These are phyloP conservation scores for Anguilla anguilla DNA, from an alignment of 2,797 vertebrate species.

Conservation along the genomic window DNA sequence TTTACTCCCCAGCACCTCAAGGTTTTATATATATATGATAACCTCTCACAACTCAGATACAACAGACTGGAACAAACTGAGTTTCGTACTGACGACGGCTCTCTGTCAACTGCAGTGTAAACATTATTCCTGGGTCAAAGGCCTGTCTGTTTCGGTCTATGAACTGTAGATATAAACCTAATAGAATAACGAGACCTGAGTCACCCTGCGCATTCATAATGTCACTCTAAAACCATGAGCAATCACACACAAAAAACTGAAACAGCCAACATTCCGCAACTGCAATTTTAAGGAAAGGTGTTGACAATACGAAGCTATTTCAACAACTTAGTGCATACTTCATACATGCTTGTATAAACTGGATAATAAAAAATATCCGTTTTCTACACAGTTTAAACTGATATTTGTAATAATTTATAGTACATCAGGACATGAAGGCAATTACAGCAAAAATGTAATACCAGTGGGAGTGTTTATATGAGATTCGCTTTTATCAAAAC, in stretches of 20 bases:
- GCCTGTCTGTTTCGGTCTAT: background rate
- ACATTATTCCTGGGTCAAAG: slow-evolving; percentile 15
- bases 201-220: background rate
- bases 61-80: background rate
- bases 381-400: slow-evolving; percentile 18
- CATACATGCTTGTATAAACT: background rate
- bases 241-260: background rate
- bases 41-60: background rate
- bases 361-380: background rate
- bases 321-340: background rate
- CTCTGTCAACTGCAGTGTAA: background rate
- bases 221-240: background rate
- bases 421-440: background rate
- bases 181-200: background rate
- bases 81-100: background rate
- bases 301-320: background rate
- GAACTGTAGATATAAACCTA: background rate
- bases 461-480: slow-evolving; percentile 20
- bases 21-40: background rate
- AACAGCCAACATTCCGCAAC: background rate
- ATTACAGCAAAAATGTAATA: slow-evolving; percentile 10
- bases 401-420: slow-evolving; percentile 15
- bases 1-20: background rate
- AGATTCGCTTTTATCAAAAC: slow-evolving; percentile 14
- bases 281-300: background rate